Evolutionary conservation across 2,113 vertebrate species (phyloP), one percentile per base, ranked within the genome.

Genomic region (Caloenas nicobarica): DNA sequence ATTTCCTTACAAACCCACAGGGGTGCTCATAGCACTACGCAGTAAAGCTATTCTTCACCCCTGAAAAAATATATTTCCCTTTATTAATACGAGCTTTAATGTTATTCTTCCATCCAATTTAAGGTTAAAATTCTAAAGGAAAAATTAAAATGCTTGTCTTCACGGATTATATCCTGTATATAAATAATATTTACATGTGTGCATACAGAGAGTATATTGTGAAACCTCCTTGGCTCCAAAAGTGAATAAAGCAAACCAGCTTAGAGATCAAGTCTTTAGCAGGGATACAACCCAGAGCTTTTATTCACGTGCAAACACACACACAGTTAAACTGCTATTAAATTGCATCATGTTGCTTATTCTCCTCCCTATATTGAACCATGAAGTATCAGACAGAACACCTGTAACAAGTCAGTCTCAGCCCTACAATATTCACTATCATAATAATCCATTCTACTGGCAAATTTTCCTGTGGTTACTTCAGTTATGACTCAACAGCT

Each of bases 401-500:
- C 64, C 65, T 86, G 57, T 74, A 81, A 56, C 26, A 50, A n/a
- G 73, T 51, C 40, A 68, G n/a, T 34, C 44, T 73, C 29, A 11
- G 53, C 21, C 42, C 34, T 31, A 21, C 1, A 5, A 81, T 10
- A 92, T 60, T 36, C 76, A 79, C 78, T 91, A 86, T 15, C 64
- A 69, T 8, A 86, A 89, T 69, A 87, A 93, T 85, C 71, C 81
- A 48, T 95, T 93, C 85, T 89, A 92, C 48, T 79, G 85, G 82
- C 64, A 87, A 80, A 72, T 97, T 94, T 97, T 97, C 93, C 91
- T 95, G 78, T 96, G 91, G 88, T 97, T 96, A 96, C 87, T 96
- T 96, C 78, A 96, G 86, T 95, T 97, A 96, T 95, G 95, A 97
- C 77, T 97, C 96, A 97, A 94, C 51, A 86, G 71, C 85, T 97